Base-by-base conservation (phyloP, 2,888 invertebrate species). In the Malthinus seriepunctatus region DNA sequence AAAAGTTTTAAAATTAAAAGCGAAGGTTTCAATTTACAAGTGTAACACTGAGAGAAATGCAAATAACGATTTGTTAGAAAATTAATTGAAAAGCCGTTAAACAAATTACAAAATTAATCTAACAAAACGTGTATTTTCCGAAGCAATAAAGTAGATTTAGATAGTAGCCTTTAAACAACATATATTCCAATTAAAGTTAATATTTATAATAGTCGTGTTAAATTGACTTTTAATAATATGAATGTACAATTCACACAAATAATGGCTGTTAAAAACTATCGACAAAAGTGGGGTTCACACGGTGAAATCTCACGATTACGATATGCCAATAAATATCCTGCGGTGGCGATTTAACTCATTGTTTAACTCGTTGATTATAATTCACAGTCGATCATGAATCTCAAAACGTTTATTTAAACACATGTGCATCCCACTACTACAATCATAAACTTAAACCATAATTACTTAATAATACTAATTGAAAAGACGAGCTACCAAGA, bases 121-220 rank as follows among this genome's bases (percentile, higher is more conserved):
- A 3, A 5, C 11, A 35, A 11, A 35, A 35, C 11, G 35, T 35
- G 35, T 11, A n/a, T 15, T 42, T 42, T 42, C 15, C 15, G 12
- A 32, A 32, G 46, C 32, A 23, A 10, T 42, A 42, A 51, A 51
- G 14, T 23, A 51, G 44, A 51, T 51, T 51, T 51, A 51, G 39
- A 51, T 42, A 51, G 51, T 51, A 31, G 51, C 55, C 56, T 63
- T 63, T 58, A 56, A 57, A 58, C 53, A 51, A 52, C 51, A 56
- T 55, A 42, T 60, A 56, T 62, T 59, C 48, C 56, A 56, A 62
- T 53, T 57, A 58, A 57, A 45, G 45, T 37, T 38, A 60, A 54
- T 57, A 63, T 63, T 63, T 63, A 60, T 60, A 60, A 63, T 57
- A 56, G 60, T 57, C 60, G 60, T 48, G 63, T 55, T 57, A 63